Base-by-base conservation (phyloP, 2,113 vertebrate species). In the Megaceryle maxima region DNA sequence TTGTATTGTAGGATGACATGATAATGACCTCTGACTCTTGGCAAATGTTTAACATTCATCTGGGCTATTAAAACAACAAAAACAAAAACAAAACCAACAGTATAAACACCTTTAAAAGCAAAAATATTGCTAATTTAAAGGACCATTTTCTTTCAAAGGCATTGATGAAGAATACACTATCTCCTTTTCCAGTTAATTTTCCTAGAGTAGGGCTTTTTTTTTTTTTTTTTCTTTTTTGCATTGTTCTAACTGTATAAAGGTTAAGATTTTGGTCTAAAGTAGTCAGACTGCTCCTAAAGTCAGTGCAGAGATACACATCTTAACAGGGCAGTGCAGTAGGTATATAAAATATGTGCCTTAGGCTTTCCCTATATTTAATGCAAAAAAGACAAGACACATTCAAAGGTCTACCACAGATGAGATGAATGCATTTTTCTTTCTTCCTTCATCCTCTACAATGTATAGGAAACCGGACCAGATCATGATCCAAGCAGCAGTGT, bases 301-400 rank as follows among this genome's bases (percentile, higher is more conserved):
- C 87, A 84, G 68, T 26, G 29, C 19, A 78, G 46, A 96, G 95
- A 96, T 91, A 95, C 0, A 1, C 35, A 94, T 92, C 96, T 95
- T 43, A 82, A 80, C 48, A 94, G 29, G 68, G 89, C 43, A 96
- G 9, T 68, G 91, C 91, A 33, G 93, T 96, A 75, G 89, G 93
- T 84, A 87, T 92, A 81, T 48, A 87, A 94, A 97, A 68, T 91
- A 97, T 92, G 87, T 84, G 94, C 93, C 91, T 51, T 60, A 75
- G 95, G 94, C 93, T 91, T 94, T 91, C 89, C 83, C 87, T 44
- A 68, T 33, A 75, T 39, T 84, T 63, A 67, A 88, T 81, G 79
- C 21, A 90, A 94, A 94, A 90, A 67, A 78, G 31, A 55, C 21
- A 95, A 95, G 76, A 90, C 55, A 60, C 15, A 70, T 81, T 67